phyloP scores from a whole-genome alignment of 1,140 invertebrate species.

The Aricia agestis region DNA sequence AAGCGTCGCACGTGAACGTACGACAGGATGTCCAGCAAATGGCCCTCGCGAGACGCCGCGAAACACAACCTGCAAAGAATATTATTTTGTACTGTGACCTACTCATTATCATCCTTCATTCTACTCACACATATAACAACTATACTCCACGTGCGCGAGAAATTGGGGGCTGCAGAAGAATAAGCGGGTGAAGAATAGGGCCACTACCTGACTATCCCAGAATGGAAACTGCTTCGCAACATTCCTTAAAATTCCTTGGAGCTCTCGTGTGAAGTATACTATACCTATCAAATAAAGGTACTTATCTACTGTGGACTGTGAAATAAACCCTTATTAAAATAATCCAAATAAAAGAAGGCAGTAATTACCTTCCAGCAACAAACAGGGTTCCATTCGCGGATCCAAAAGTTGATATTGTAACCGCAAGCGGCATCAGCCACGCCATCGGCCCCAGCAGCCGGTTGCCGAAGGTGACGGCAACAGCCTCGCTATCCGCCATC shows the following conservation, averaged over 20 bases:
- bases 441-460: constrained; percentile 89
- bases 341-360: not conserved
- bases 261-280: no score
- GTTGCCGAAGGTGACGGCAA: constrained; percentile 95
- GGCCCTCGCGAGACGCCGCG: constrained; percentile 95
- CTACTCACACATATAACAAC: no score
- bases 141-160: no score
- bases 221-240: no score
- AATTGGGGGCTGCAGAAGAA: no score
- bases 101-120: no score
- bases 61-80: constrained; percentile 86
- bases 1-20: constrained; percentile 94
- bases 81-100: no score
- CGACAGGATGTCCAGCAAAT: constrained; percentile 93
- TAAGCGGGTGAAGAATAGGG: no score
- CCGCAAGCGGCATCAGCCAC: constrained; percentile 96
- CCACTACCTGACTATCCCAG: no score
- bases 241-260: no score
- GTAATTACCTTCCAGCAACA: constrained; percentile 84
- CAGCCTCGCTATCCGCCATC: constrained; percentile 96
- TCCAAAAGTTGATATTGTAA: constrained; percentile 97
- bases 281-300: no score
- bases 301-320: no score
- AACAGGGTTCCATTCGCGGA: constrained; percentile 98
- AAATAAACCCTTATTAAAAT: not conserved